These are phyloP conservation scores for Leptinotarsa undecemlineata DNA, from an alignment of 1,140 invertebrate species.

Conservation along the genomic window DNA sequence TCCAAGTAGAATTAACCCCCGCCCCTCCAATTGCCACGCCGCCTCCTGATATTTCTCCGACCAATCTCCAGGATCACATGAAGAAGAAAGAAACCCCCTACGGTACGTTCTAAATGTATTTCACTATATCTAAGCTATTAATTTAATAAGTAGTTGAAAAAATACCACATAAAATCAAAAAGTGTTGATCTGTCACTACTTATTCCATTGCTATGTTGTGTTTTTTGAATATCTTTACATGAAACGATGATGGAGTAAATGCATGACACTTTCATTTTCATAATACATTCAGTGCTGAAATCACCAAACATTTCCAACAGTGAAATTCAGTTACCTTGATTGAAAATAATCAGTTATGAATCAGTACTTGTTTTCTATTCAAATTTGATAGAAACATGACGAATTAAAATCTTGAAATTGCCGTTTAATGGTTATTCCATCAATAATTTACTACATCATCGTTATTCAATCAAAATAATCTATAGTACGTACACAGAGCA, in stretches of 20 bases:
- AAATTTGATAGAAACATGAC: no score
- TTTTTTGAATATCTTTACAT: background rate
- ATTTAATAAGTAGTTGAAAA: background rate
- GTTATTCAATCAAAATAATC: background rate
- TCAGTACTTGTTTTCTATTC: no score
- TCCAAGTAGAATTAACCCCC: constrained; percentile 68
- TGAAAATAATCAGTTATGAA: no score
- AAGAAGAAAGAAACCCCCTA: constrained; percentile 86
- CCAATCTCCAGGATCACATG: constrained; percentile 70
- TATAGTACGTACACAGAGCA: constrained; percentile 46
- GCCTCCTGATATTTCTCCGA: constrained; percentile 50
- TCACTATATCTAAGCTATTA: no score
- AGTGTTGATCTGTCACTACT: background rate
- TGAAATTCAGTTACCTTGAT: no score
- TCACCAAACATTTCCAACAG: no score
- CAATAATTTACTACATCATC: no score
- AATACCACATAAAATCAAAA: background rate
- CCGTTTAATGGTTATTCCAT: background rate
- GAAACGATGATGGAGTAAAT: no score
- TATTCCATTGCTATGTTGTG: background rate
- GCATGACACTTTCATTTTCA: no score
- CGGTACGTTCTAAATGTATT: constrained; percentile 65
- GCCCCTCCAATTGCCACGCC: constrained; percentile 59
- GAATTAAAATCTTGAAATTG: no score
- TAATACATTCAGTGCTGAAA: no score